Percentiles rank a stretch among this genome's conserved stretches.
Evolutionary conservation across 2,113 vertebrate genomes (phyloP).

Genomic region (chimpanzee (Pan troglodytes)): DNA sequence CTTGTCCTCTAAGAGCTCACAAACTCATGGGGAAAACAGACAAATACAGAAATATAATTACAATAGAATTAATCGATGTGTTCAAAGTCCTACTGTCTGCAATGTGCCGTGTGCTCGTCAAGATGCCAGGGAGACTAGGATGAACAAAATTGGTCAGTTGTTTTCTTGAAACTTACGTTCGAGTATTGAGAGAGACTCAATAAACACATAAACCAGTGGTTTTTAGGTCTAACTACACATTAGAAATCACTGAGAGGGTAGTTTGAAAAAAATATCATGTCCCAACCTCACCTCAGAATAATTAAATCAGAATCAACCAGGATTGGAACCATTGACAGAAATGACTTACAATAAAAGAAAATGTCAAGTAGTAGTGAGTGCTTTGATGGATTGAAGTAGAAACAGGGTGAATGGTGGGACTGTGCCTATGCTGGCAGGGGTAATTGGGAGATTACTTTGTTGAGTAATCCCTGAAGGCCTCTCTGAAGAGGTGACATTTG

Average conservation of each 20-base stretch:
- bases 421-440: accelerated
- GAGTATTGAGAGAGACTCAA: neutral
- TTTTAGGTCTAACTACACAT: neutral
- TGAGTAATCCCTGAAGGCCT: neutral
- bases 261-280: neutral
- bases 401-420: neutral
- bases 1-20: neutral
- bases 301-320: neutral
- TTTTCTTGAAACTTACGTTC: slow-evolving; percentile 57
- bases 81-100: neutral
- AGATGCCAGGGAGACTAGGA: neutral
- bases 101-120: neutral
- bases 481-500: slow-evolving; percentile 14
- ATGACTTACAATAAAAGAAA: neutral
- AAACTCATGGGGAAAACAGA: neutral
- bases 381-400: neutral
- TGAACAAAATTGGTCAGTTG: neutral
- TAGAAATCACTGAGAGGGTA: neutral
- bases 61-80: neutral
- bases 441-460: neutral
- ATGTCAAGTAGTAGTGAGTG: neutral
- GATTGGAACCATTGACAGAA: neutral
- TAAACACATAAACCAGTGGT: neutral
- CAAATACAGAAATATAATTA: neutral
- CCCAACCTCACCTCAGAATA: neutral